Evolutionary conservation across 1,140 invertebrate species (phyloP), one percentile per base, ranked within the genome.

Genomic region (Neotoxoptera formosana): DNA sequence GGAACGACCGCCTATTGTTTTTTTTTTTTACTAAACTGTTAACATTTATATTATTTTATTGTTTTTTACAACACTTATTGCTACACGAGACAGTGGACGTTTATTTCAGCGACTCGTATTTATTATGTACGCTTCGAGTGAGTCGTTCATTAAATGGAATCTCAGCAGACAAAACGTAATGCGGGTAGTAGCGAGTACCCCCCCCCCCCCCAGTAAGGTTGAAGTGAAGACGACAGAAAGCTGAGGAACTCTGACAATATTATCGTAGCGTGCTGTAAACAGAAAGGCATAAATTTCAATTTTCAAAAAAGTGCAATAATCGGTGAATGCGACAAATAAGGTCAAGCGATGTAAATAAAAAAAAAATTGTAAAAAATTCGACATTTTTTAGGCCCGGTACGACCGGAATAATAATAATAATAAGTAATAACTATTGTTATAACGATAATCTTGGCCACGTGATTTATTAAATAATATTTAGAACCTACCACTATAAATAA

Each of bases 1-100:
- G 14, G 14, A n/a, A 76, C 11, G n/a, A 76, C 30, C 60, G 14
- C 60, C 30, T 9, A n/a, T 67, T 67, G 60, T 30, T 67, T 67
- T 67, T 67, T n/a, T n/a, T n/a, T 60, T 67, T 67, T n/a, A n/a
- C 60, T 76, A 76, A 76, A 76, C n/a, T 76, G n/a, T 76, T 17
- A n/a, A 34, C 4, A 76, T 76, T 76, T n/a, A n/a, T n/a, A n/a
- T n/a, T n/a, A n/a, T n/a, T n/a, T n/a, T 76, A 76, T 76, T n/a
- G 30, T 76, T 14, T 76, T 76, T 76, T 76, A 76, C 51, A 76
- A n/a, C 30, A n/a, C 30, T 67, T 67, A 67, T 17, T 67, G 60
- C n/a, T 67, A n/a, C 14, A 17, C 1, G 11, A 17, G 11, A 17
- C 60, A 17, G 17, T 76, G 14, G n/a, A 17, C 11, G n/a, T 76